Base-by-base conservation (phyloP, 1,140 invertebrate species). In the Drosophila cardini region DNA sequence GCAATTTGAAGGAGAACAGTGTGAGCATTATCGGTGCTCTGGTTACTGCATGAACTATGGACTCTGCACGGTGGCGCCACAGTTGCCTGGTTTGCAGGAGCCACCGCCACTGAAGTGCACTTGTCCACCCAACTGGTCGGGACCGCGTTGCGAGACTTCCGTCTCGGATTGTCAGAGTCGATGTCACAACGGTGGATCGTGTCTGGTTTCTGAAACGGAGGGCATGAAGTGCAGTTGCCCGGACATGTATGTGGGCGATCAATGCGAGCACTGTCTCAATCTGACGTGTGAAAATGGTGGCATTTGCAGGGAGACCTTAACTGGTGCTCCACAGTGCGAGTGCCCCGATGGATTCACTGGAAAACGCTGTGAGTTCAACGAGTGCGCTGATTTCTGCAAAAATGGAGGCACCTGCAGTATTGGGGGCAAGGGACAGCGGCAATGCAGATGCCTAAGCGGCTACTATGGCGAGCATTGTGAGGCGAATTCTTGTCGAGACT, bases 31-130 rank as follows among this genome's bases (percentile, higher is more conserved):
- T 81, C 92, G 94, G 13, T 96, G 95, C 83, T 94, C 94, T 0
- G 93, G 94, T 45, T 93, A 93, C 80, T 96, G 96, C 74, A 92
- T 93, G 70, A 95, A 95, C 91, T 94, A 94, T 76, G 95, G 94
- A 18, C 90, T 94, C 5, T 96, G 95, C 76, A 93, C 93, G 45
- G 78, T 92, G 42, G 90, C 87, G 1, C 79, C 87, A 0, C 79
- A 90, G 36, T 5, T 91, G 52, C 90, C 90, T 0, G 85, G 87
- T 8, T 46, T 80, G 0, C 26, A 43, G 5, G 90, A 85, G 0
- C 78, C 72, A 3, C 90, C 90, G 13, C 81, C 91, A 1, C 65
- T 92, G 2, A 92, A 93, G 82, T 96, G 95, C 85, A 93, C 92
- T 56, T 96, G 96, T 80, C 93, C 93, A 15, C 90, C 93, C 4